These are phyloP conservation scores for Elephas maximus DNA, from an alignment of 2,113 vertebrate species.

Conservation along the genomic window DNA sequence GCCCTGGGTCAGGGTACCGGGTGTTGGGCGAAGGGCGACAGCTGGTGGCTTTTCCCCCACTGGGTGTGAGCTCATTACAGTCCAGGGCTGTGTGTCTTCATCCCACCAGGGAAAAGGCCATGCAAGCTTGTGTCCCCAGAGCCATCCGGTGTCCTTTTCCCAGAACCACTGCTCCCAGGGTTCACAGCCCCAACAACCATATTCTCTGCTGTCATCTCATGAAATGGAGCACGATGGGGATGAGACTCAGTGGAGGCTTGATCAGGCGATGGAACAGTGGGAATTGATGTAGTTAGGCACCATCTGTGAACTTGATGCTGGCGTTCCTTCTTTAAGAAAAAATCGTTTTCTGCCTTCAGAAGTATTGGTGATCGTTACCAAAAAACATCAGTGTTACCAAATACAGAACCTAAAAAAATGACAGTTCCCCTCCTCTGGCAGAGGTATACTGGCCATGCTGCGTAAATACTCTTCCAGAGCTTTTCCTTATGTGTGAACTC, in stretches of 20 bases:
- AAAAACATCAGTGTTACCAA: background rate
- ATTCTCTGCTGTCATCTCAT: background rate
- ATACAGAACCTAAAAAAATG: background rate
- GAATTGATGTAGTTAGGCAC: background rate
- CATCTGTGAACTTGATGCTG: background rate
- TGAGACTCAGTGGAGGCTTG: background rate
- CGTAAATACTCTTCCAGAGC: background rate
- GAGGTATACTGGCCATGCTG: background rate
- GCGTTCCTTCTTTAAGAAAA: background rate
- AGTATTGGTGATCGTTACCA: background rate
- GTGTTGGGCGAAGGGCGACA: rapidly evolving
- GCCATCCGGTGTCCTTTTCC: background rate
- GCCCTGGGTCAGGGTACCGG: background rate
- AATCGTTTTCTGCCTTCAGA: background rate
- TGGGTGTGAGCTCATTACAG: rapidly evolving
- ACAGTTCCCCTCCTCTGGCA: background rate
- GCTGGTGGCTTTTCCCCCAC: background rate
- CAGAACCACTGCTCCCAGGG: background rate
- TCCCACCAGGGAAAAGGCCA: background rate
- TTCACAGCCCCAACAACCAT: background rate
- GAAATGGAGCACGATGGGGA: background rate
- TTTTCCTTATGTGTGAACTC: background rate
- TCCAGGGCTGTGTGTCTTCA: background rate
- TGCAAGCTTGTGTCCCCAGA: background rate
- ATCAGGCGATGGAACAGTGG: background rate